Evolutionary conservation across 2,113 vertebrate species (phyloP).

Genomic region (Promerops cafer): DNA sequence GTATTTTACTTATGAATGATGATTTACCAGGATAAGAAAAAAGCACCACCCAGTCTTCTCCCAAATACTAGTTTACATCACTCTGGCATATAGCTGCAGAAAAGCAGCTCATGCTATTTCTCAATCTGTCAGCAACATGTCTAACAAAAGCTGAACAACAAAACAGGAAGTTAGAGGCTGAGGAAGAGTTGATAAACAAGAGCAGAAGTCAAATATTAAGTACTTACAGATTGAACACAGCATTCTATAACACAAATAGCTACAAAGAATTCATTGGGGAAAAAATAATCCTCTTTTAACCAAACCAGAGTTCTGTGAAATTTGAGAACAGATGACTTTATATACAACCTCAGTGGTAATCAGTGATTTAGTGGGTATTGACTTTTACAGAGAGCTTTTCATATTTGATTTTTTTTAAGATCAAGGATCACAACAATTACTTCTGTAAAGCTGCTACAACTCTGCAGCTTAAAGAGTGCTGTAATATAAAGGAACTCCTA

Average conservation of each 20-base stretch:
- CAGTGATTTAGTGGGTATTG: background rate
- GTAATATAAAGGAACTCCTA: background rate
- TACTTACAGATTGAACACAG: background rate
- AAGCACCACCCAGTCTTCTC: background rate
- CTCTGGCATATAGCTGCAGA: background rate
- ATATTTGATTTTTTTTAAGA: background rate
- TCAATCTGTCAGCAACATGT: background rate
- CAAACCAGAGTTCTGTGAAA: background rate
- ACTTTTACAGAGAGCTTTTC: background rate
- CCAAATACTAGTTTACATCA: background rate
- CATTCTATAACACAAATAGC: background rate
- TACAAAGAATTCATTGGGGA: background rate
- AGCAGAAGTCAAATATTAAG: background rate
- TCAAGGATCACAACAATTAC: background rate
- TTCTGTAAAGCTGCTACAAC: background rate
- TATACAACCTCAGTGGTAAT: background rate
- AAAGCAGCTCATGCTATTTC: background rate
- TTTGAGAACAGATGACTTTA: background rate
- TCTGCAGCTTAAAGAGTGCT: background rate
- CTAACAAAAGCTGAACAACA: background rate
- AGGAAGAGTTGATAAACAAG: background rate
- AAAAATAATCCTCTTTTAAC: background rate
- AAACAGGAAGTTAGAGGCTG: background rate
- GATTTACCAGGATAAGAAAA: background rate
- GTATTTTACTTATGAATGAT: background rate